These are phyloP conservation scores for Athripsodes cinereus DNA, from an alignment of 2,888 invertebrate species.

Conservation along the genomic window DNA sequence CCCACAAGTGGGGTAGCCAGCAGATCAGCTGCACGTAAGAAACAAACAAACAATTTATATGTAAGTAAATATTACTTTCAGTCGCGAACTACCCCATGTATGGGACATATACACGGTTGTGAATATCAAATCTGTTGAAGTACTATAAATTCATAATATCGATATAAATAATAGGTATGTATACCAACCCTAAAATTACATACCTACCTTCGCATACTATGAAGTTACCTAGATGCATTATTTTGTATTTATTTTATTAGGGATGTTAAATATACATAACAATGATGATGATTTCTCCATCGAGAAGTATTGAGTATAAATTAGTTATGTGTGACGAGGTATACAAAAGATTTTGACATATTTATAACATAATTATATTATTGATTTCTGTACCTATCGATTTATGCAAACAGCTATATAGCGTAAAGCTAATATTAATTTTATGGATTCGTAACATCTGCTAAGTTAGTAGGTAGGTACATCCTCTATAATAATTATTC, in stretches of 20 bases:
- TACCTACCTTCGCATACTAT: too few species aligned
- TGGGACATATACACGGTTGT: not conserved
- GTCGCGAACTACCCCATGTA: not conserved
- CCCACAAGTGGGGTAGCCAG: too few species aligned
- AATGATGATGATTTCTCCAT: too few species aligned
- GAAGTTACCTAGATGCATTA: too few species aligned
- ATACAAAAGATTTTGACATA: not conserved
- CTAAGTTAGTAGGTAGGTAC: not conserved
- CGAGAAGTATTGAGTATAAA: too few species aligned
- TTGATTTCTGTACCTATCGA: not conserved
- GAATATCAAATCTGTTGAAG: not conserved
- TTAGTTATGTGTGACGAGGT: not conserved
- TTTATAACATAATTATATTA: not conserved
- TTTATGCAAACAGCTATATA: not conserved
- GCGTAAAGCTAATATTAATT: not conserved
- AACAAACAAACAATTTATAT: too few species aligned
- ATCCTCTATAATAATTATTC: not conserved
- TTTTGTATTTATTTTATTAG: too few species aligned
- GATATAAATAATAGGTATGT: constrained; percentile 2
- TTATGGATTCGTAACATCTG: not conserved
- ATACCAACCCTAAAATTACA: not conserved
- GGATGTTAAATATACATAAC: too few species aligned
- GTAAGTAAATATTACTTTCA: too few species aligned
- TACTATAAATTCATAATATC: not conserved
- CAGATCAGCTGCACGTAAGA: too few species aligned